phyloP scores from a whole-genome alignment of 2,888 invertebrate species.

The Rotaria socialis region DNA sequence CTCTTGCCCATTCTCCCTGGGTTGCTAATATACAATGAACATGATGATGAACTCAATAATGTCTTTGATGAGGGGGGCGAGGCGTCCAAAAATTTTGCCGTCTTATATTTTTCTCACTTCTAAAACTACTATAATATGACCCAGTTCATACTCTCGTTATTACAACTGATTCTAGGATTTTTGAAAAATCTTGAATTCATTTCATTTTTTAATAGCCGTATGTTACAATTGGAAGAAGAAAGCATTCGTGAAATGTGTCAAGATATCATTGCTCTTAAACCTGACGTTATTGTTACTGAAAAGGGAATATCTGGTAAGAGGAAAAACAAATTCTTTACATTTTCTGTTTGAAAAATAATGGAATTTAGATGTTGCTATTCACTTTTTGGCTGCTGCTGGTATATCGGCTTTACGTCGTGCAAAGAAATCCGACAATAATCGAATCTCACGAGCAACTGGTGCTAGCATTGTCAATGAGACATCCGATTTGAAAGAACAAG shows the following conservation, averaged over 20 bases:
- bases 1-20: too few species aligned
- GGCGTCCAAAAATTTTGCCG: too few species aligned
- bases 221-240: slow-evolving; percentile 90
- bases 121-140: too few species aligned
- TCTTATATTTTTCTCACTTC: too few species aligned
- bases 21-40: too few species aligned
- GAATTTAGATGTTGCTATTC: slow-evolving; percentile 61
- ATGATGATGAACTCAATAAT: too few species aligned
- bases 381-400: slow-evolving; percentile 64
- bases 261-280: slow-evolving; percentile 86
- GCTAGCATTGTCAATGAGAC: slow-evolving; percentile 93
- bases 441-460: slow-evolving; percentile 86
- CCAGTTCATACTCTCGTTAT: too few species aligned
- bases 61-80: too few species aligned
- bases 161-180: too few species aligned
- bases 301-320: slow-evolving; percentile 76
- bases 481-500: slow-evolving; percentile 85
- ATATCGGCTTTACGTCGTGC: slow-evolving; percentile 69
- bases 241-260: slow-evolving; percentile 80
- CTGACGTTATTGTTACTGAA: slow-evolving; percentile 92
- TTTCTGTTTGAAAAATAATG: neutral
- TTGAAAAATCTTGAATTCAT: too few species aligned
- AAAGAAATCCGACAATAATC: slow-evolving; percentile 91
- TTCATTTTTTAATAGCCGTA: slow-evolving; percentile 65
- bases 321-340: neutral